Conservation (phyloP, 2,113 vertebrate genomes). For the Pangasianodon hypophthalmus region DNA sequence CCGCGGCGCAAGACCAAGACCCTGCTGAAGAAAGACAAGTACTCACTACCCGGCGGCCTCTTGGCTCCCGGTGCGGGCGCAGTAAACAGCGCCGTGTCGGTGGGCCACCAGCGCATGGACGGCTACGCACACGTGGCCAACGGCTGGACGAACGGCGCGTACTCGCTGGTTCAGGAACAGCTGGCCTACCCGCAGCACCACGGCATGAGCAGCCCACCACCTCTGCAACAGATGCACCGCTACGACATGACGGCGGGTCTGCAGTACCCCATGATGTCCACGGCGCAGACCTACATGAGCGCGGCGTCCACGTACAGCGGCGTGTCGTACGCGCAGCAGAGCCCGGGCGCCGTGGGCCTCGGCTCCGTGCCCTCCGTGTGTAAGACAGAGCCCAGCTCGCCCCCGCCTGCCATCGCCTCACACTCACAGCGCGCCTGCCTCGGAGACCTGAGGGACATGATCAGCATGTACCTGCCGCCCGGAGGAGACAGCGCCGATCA, state of each 20-base stretch:
- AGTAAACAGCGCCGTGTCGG: conserved; percentile 85
- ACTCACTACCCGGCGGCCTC: conserved; percentile 88
- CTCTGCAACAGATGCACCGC: conserved; percentile 96
- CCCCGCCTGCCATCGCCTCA: conserved; percentile 90
- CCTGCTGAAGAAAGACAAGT: conserved; percentile 98
- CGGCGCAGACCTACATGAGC: conserved; percentile 93
- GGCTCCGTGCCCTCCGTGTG: conserved; percentile 90
- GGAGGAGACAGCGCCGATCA: conserved; percentile 91
- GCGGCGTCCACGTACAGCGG: conserved; percentile 87
- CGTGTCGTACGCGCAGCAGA: conserved; percentile 92
- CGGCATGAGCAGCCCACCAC: conserved; percentile 88
- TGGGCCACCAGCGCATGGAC: conserved; percentile 90
- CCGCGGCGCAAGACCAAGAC: conserved; percentile 99
- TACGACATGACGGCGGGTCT: conserved; percentile 94
- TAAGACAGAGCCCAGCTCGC: conserved; percentile 95
- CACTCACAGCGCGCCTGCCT: conserved; percentile 95
- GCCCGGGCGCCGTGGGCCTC: conserved; percentile 84
- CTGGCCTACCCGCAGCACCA: conserved; percentile 92
- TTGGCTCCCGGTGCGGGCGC: conserved; percentile 81
- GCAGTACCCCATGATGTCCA: conserved; percentile 98
- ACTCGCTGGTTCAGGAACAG: conserved; percentile 96
- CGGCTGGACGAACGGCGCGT: conserved; percentile 96
- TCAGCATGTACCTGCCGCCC: conserved; percentile 98
- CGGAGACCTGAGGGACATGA: conserved; percentile 98
- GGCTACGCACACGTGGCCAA: conserved; percentile 91